phyloP scores from a whole-genome alignment of 2,113 vertebrate genomes.

The human (Homo sapiens) region GRCh38 chr5:89733001-89733500 shows the following conservation, averaged over 20 bases:
- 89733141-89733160: constrained; percentile 70
- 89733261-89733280: constrained; percentile 84
- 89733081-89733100: constrained; percentile 18
- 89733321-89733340: constrained; percentile 86
- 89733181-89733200: constrained; percentile 68
- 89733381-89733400: constrained; percentile 89
- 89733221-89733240: constrained; percentile 37
- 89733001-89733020: constrained; percentile 61
- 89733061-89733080: constrained; percentile 18
- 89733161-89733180: constrained; percentile 54
- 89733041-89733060: constrained; percentile 33
- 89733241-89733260: constrained; percentile 81
- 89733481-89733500: constrained; percentile 82
- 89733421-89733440: constrained; percentile 89
- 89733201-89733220: constrained; percentile 82
- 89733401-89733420: constrained; percentile 90
- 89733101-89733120: constrained; percentile 10
- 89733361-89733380: constrained; percentile 87
- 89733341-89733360: constrained; percentile 86
- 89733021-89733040: neutral
- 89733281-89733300: constrained; percentile 79
- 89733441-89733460: constrained; percentile 88
- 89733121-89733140: constrained; percentile 51
- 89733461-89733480: constrained; percentile 83
- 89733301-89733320: constrained; percentile 81